Evolutionary conservation across 2,888 invertebrate species (phyloP), one percentile per base, ranked within the genome.

Genomic region (Sinotaia quadrata): DNA sequence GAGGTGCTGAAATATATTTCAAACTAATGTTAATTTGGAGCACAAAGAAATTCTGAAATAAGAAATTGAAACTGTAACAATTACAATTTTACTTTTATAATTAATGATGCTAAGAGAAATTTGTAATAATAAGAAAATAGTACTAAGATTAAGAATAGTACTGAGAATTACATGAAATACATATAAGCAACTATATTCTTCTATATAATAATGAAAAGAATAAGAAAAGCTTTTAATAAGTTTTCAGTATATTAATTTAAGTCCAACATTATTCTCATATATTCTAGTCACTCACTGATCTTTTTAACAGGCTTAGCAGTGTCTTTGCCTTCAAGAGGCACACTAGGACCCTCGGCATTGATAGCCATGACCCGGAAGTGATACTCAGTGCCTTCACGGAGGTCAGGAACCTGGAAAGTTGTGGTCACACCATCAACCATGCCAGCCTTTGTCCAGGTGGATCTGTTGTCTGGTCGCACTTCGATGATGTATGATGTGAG

Each of bases 351-450:
- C 70, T 95, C 92, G 15, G 94, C 93, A 88, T 97, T 97, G 77
- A 93, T 92, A 2, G 96, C 96, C 81, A 93, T 92, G 27, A 97
- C 92, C 73, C 95, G 91, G 91, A 96, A 95, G 89, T 93, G 91
- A 86, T 97, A 97, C 81, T 94, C 93, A 51, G 91, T 91, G 83
- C 94, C 93, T 84, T 93, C 93, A 75, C 92, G 91, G 70, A 96
- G 90, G 85, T 92, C 92, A 15, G 75, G 70, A 2, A 81, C 81
- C 47, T 92, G 91, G 57, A 74, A 81, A 37, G 75, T 73, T 4
- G 77, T 81, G 21, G 72, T 69, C 41, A 75, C 68, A 67, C 79
- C 76, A 47, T 74, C 72, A 24, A 78, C 73, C 33, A 72, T 69
- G n/a, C 77, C 78, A 67, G 93, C 91, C 84, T 92, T 92, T 79